Conservation (phyloP, 2,797 vertebrate species). For the Rachycentron canadum region DNA sequence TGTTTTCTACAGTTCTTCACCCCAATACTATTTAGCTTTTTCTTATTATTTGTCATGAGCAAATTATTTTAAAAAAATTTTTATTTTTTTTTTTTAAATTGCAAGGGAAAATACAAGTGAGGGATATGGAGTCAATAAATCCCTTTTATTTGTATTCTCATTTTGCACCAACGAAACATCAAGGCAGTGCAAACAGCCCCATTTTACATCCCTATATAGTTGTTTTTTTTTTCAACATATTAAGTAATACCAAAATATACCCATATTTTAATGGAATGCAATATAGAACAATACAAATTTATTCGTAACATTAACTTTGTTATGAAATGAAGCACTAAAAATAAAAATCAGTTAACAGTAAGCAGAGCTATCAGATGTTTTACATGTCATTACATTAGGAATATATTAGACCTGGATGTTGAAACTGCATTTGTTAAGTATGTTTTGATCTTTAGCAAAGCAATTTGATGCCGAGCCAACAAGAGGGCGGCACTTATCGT, state of each 20-base stretch:
- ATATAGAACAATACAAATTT: neutral
- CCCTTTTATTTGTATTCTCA: neutral
- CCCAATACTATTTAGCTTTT: neutral
- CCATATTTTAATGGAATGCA: neutral
- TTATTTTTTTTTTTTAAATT: no score
- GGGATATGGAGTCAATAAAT: neutral
- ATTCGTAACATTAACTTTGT: neutral
- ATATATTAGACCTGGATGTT: neutral
- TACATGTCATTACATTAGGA: neutral
- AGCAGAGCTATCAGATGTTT: neutral
- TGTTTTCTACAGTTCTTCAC: neutral
- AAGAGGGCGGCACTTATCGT: conserved; percentile 58
- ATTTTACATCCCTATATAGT: neutral
- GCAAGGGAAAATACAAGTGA: neutral
- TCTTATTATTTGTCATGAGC: neutral
- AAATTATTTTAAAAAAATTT: neutral
- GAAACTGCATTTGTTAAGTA: conserved; percentile 30
- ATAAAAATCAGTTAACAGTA: neutral
- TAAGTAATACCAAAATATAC: no score
- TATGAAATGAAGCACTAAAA: neutral
- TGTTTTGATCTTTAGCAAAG: conserved; percentile 37
- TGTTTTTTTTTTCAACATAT: no score
- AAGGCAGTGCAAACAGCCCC: neutral
- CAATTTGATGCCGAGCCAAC: conserved; percentile 42
- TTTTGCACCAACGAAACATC: neutral